These are phyloP conservation scores for Rhabdornis inornatus DNA, from an alignment of 2,113 vertebrate species.

Conservation along the genomic window DNA sequence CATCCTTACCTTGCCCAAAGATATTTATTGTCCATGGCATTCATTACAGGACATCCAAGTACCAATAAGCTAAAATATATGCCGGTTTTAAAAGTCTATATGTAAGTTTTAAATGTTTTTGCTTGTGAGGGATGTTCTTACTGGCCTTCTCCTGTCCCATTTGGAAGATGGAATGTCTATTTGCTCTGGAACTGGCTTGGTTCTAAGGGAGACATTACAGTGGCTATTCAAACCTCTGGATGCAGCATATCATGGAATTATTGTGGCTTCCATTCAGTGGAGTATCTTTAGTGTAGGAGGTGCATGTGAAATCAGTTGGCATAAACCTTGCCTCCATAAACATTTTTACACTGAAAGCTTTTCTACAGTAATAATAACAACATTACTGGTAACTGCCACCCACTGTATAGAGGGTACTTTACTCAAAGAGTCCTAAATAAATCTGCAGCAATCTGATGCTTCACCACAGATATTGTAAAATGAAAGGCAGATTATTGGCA, in stretches of 20 bases:
- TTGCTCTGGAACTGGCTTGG: conserved; percentile 33
- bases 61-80: conserved; percentile 57
- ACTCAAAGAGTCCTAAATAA: not conserved
- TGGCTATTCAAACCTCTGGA: conserved; percentile 51
- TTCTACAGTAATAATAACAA: conserved; percentile 9
- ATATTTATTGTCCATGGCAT: conserved; percentile 52
- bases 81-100: conserved; percentile 50
- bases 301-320: conserved; percentile 14
- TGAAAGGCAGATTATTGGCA: not conserved
- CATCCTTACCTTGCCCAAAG: not conserved
- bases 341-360: not conserved
- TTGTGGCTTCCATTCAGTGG: not conserved
- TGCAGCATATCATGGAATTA: conserved; percentile 9
- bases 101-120: conserved; percentile 64
- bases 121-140: conserved; percentile 58
- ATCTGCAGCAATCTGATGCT: not conserved
- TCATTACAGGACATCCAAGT: conserved; percentile 48
- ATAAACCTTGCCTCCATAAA: conserved; percentile 21
- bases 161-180: conserved; percentile 55
- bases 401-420: not conserved
- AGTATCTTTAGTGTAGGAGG: not conserved
- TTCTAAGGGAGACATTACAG: conserved; percentile 49
- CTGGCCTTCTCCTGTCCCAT: conserved; percentile 63
- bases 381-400: not conserved
- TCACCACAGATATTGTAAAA: not conserved